These are phyloP conservation scores for Calcarius lapponicus DNA, from an alignment of 2,797 vertebrate genomes.

Conservation along the genomic window DNA sequence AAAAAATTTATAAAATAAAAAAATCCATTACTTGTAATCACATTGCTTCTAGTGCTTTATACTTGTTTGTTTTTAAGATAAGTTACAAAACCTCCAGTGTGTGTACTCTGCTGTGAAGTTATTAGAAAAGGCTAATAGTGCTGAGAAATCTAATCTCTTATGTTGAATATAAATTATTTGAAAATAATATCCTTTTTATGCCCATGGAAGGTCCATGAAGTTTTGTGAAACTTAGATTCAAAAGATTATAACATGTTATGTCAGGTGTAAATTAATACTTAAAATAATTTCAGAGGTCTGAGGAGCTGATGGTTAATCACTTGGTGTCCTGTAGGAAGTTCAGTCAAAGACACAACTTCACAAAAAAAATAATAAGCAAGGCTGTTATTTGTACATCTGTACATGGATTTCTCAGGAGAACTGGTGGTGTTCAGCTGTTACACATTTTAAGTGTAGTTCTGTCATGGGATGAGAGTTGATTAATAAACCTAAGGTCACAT, in stretches of 20 bases:
- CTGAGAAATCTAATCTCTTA: background rate
- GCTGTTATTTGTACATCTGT: background rate
- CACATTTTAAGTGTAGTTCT: background rate
- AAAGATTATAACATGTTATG: background rate
- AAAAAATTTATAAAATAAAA: background rate
- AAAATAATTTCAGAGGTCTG: slow-evolving; percentile 30
- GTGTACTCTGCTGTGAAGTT: background rate
- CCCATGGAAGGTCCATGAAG: background rate
- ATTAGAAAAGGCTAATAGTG: background rate
- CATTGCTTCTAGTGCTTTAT: background rate
- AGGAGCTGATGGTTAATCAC: background rate
- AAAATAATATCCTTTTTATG: slow-evolving; percentile 24
- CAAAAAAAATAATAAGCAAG: background rate
- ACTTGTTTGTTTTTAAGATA: slow-evolving; percentile 7
- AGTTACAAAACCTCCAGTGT: background rate
- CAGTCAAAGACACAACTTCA: background rate
- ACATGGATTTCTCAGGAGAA: background rate
- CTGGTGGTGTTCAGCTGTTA: background rate
- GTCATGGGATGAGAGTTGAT: background rate
- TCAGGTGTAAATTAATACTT: background rate
- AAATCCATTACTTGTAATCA: background rate
- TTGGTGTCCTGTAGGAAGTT: background rate
- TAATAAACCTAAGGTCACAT: background rate
- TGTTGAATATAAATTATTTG: slow-evolving; percentile 34
- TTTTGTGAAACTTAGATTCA: slow-evolving; percentile 33